Conservation (phyloP, 2,888 invertebrate genomes). For the Formica aserva region DNA sequence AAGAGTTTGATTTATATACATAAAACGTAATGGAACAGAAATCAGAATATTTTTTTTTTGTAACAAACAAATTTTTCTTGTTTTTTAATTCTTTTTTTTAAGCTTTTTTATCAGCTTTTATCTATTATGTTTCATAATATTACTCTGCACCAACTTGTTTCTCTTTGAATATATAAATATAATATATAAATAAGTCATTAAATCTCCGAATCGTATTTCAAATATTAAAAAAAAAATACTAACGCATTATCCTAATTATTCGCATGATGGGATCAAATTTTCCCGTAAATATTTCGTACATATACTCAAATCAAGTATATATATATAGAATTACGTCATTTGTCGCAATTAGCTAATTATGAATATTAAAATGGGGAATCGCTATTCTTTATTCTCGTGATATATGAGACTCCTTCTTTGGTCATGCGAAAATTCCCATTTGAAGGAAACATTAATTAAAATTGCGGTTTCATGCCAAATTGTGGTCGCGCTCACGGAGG, state of each 20-base stretch:
- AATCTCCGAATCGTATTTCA: neutral
- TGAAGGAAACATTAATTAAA: constrained; percentile 41
- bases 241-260: neutral
- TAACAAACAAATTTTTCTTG: no score
- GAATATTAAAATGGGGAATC: neutral
- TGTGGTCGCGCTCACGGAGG: constrained; percentile 9
- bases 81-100: no score
- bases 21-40: neutral
- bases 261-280: neutral
- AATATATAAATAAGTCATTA: no score
- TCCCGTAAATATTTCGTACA: neutral
- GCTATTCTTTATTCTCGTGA: neutral
- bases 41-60: neutral
- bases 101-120: no score
- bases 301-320: no score
- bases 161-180: no score
- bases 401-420: neutral
- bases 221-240: neutral
- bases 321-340: neutral
- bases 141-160: no score
- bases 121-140: no score
- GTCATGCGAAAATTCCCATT: constrained; percentile 11
- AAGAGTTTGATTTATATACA: neutral
- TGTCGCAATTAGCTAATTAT: constrained; percentile 8
- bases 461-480: constrained; percentile 35